Evolutionary conservation across 1,140 invertebrate genomes (phyloP), one percentile per base, ranked within the genome.

Genomic region (Heliothis virescens): DNA sequence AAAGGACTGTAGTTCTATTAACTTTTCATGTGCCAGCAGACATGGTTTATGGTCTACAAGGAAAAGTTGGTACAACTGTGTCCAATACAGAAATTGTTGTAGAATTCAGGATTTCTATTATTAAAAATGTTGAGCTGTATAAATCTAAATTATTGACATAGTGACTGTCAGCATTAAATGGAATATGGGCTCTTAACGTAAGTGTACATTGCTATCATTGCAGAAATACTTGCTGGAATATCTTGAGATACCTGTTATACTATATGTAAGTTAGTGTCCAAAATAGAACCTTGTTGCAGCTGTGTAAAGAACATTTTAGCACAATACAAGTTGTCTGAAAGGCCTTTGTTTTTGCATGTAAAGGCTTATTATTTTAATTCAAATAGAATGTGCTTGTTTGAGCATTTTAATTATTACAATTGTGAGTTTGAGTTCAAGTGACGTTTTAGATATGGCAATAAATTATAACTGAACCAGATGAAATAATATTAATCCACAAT

Each of bases 151-250:
- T 83, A 75, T 79, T 76, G 63, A 77, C 71, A 71, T 67, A 76
- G 71, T 80, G 47, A 52, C 26, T 71, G 71, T 65, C 48, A 57
- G 57, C 73, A 72, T 81, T 63, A 62, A 57, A 67, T 82, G 50
- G 21, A 65, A 76, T 77, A 82, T 67, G 55, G 63, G 65, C 53
- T 81, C 55, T 77, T 75, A 80, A 53, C 81, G 71, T 85, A 83
- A 81, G 77, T 85, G 80, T 85, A 81, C 79, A 83, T 81, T 85
- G 82, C 71, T 82, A 52, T 83, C 55, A 48, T 60, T 80, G 67
- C 57, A 60, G 21, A 48, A 62, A 74, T 74, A 60, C 26, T n/a
- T 62, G 34, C 57, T 57, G 78, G 59, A 53, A 65, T 57, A 65
- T 55, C 57, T 62, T 55, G 55, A 59, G 52, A 69, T 59, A 79